Percentiles rank a stretch among this genome's conserved stretches.
Evolutionary conservation across 2,113 vertebrate genomes (phyloP).

Genomic region (Gasterosteus nipponicus): DNA sequence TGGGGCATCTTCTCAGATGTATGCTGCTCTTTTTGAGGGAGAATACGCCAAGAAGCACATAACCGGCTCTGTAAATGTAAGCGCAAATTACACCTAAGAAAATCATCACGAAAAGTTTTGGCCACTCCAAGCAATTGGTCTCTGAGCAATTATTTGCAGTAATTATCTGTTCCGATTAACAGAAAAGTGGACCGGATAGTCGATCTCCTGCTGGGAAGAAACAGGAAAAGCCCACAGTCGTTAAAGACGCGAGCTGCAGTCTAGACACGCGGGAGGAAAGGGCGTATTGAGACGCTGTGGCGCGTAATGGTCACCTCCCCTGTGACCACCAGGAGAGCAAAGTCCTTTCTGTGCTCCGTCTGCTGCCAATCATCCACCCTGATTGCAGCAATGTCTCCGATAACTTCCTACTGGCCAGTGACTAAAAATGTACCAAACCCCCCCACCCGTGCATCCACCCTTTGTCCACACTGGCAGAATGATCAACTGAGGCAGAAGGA

Average conservation of each 20-base stretch:
- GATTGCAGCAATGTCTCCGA: constrained; percentile 40
- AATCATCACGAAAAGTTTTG: constrained; percentile 27
- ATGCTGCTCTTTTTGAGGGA: constrained; percentile 23
- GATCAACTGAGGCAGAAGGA: constrained; percentile 17
- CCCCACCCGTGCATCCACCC: background rate
- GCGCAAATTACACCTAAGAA: constrained; percentile 17
- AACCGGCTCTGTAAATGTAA: constrained; percentile 6
- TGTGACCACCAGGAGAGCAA: constrained; percentile 55
- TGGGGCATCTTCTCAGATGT: background rate
- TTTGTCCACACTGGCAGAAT: background rate
- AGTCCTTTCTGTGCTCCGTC: constrained; percentile 55
- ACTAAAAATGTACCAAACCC: constrained; percentile 13
- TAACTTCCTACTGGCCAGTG: constrained; percentile 12
- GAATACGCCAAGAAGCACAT: constrained; percentile 21
- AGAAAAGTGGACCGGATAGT: constrained; percentile 12
- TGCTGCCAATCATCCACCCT: constrained; percentile 54
- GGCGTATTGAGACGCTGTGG: constrained; percentile 18
- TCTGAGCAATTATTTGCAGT: constrained; percentile 11
- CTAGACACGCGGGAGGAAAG: constrained; percentile 59
- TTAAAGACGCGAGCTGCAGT: constrained; percentile 55
- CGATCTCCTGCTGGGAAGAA: constrained; percentile 6
- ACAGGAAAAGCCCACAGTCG: constrained; percentile 3
- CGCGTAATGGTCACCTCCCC: constrained; percentile 44
- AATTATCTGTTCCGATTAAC: background rate
- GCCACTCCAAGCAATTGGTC: constrained; percentile 19